Evolutionary conservation across 2,888 invertebrate genomes (phyloP).

Genomic region (Drosophila mayaguana): DNA sequence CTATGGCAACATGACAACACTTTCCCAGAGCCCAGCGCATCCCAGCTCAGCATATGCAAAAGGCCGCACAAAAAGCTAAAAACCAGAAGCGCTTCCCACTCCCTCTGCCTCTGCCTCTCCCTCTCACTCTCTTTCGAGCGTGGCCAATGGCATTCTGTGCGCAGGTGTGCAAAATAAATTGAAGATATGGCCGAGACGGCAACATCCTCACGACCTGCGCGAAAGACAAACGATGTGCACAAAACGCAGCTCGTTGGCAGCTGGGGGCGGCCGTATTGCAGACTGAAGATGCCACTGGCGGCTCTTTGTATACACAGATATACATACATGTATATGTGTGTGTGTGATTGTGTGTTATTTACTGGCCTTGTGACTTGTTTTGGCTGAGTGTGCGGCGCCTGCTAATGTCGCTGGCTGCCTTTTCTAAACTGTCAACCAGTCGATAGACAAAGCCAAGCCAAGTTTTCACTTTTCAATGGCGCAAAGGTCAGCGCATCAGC

Average conservation of each 20-base stretch:
- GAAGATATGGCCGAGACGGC: constrained; percentile 53
- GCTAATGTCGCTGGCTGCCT: constrained; percentile 52
- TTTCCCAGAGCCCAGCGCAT: constrained; percentile 55
- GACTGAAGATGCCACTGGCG: constrained; percentile 30
- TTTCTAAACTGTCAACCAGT: constrained; percentile 77
- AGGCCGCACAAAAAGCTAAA: constrained; percentile 51
- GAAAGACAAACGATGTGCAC: constrained; percentile 34
- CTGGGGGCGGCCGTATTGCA: constrained; percentile 30
- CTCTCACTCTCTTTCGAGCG: constrained; percentile 1
- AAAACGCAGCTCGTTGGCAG: constrained; percentile 53
- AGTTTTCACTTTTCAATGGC: constrained; percentile 76
- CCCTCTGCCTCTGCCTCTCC: constrained; percentile 16
- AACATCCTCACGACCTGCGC: constrained; percentile 41
- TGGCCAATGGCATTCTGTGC: constrained; percentile 22
- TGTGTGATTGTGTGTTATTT: constrained; percentile 28
- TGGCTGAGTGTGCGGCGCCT: constrained; percentile 30
- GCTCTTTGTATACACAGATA: constrained; percentile 8
- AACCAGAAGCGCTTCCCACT: constrained; percentile 67
- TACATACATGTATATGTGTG: constrained; percentile 11
- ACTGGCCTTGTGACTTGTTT: constrained; percentile 53
- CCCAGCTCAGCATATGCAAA: constrained; percentile 56
- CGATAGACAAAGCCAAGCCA: constrained; percentile 50
- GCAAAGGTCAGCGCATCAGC: constrained; percentile 64
- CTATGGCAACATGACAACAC: constrained; percentile 43
- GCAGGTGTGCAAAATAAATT: constrained; percentile 83